phyloP scores from a whole-genome alignment of 2,888 invertebrate genomes.

The Agrotis segetum region DNA sequence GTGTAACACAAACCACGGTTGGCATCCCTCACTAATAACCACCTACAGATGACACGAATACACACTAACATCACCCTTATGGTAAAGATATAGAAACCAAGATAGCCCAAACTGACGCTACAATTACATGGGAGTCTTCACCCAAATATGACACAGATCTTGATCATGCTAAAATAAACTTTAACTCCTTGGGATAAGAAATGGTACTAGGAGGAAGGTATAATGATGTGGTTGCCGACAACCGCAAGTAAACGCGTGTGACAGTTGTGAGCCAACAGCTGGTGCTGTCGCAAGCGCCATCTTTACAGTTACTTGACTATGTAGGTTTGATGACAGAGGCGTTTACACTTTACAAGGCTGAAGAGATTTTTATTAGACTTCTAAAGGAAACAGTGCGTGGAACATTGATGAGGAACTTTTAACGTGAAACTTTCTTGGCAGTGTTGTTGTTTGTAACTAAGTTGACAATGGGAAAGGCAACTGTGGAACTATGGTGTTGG shows the following conservation, averaged over 20 bases:
- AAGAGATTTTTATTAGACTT: constrained; percentile 20
- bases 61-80: constrained; percentile 23
- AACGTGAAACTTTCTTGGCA: not conserved
- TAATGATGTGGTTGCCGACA: constrained; percentile 50
- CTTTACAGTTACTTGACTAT: constrained; percentile 59
- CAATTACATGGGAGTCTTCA: constrained; percentile 37
- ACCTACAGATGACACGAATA: constrained; percentile 31
- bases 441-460: constrained; percentile 16
- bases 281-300: constrained; percentile 54
- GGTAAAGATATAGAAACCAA: not conserved
- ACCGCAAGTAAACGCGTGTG: constrained; percentile 48
- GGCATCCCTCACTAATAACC: constrained; percentile 34
- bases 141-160: constrained; percentile 36
- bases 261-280: constrained; percentile 56
- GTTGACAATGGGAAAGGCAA: not conserved
- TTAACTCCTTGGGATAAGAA: constrained; percentile 21
- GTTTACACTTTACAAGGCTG: constrained; percentile 22
- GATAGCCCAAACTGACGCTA: constrained; percentile 1
- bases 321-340: constrained; percentile 52
- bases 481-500: not conserved
- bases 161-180: constrained; percentile 27
- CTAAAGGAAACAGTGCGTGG: constrained; percentile 33
- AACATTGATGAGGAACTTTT: constrained; percentile 11
- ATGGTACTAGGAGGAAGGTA: not conserved
- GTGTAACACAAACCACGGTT: constrained; percentile 39